Evolutionary conservation across 1,140 invertebrate genomes (phyloP).

Genomic region (Tachypleus tridentatus): DNA sequence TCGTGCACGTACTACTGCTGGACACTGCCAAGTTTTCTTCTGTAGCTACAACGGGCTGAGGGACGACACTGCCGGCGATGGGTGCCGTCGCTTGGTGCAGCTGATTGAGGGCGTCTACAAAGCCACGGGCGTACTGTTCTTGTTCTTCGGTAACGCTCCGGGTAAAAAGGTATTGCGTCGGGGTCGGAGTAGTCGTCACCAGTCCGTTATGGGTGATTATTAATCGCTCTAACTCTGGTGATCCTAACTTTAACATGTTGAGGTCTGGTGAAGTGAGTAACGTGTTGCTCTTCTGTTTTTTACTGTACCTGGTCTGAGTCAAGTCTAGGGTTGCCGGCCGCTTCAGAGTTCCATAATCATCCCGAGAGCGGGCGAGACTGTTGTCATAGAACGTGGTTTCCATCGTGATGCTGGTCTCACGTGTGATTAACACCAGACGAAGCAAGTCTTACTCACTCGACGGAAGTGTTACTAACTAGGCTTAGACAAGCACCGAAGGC

Average conservation of each 20-base stretch:
- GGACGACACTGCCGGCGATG: not conserved
- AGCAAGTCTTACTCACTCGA: too few species aligned
- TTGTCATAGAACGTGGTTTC: conserved; percentile 51
- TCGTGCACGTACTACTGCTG: too few species aligned
- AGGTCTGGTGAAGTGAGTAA: conserved; percentile 70
- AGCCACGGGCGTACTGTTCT: conserved; percentile 78
- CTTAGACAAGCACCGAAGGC: too few species aligned
- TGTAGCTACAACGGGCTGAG: not conserved
- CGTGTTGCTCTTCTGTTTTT: conserved; percentile 35
- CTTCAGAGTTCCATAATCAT: conserved; percentile 36
- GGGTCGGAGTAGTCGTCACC: conserved; percentile 56
- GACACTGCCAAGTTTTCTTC: not conserved
- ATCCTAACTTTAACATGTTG: conserved; percentile 66
- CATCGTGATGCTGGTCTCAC: conserved; percentile 32
- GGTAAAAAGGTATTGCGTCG: conserved; percentile 53
- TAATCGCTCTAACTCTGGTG: conserved; percentile 75
- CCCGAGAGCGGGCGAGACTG: conserved; percentile 23
- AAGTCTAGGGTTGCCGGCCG: conserved; percentile 66
- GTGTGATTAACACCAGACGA: too few species aligned
- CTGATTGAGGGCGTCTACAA: conserved; percentile 81
- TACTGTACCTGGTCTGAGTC: conserved; percentile 37
- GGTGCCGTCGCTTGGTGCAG: conserved; percentile 43
- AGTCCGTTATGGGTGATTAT: conserved; percentile 56
- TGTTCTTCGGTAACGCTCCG: conserved; percentile 74
- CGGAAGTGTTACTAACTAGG: too few species aligned